These are phyloP conservation scores for Amyelois transitella DNA, from an alignment of 1,140 invertebrate species.

Conservation along the genomic window DNA sequence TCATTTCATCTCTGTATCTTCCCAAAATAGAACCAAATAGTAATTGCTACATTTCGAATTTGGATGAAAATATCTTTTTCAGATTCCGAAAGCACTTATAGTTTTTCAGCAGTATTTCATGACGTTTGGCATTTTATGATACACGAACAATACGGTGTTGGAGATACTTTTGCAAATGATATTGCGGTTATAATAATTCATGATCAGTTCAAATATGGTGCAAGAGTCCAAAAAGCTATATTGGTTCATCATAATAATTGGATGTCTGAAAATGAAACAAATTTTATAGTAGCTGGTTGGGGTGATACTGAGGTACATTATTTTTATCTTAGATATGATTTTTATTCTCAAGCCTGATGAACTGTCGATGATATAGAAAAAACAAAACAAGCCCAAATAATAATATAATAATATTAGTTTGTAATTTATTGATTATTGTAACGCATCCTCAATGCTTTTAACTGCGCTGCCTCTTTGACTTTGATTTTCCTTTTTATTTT, in stretches of 20 bases:
- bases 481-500: no score
- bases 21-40: no score
- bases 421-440: no score
- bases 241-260: slow-evolving; percentile 18
- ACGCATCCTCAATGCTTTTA: no score
- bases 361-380: no score
- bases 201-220: slow-evolving; percentile 22
- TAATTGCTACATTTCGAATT: no score
- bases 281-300: slow-evolving; percentile 35
- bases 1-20: no score
- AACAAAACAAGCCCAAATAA: no score
- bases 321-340: neutral
- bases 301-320: slow-evolving; percentile 26
- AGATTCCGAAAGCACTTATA: slow-evolving; percentile 29
- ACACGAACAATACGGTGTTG: slow-evolving; percentile 26
- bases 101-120: slow-evolving; percentile 14
- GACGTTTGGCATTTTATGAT: slow-evolving; percentile 32
- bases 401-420: no score
- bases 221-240: slow-evolving; percentile 21
- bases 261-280: slow-evolving; percentile 25
- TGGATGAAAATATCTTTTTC: slow-evolving; percentile 16
- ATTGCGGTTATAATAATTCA: slow-evolving; percentile 35
- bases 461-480: no score
- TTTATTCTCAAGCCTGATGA: no score
- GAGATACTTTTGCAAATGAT: slow-evolving; percentile 27